Evolutionary conservation across 2,888 invertebrate species (phyloP), one percentile per base, ranked within the genome.

Genomic region (Drosophila demipolita): DNA sequence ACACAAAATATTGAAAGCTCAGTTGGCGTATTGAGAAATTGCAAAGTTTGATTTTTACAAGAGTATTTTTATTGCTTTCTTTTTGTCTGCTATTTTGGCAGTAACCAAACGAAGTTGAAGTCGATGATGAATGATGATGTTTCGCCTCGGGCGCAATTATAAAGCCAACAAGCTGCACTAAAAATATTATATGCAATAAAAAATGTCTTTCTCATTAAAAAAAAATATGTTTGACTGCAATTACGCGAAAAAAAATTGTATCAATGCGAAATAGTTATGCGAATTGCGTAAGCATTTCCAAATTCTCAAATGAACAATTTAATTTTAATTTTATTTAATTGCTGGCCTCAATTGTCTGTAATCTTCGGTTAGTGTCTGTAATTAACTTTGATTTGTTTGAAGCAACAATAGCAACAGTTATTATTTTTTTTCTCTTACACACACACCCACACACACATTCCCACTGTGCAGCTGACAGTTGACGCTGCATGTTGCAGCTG

Each of bases 381-480:
- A 78, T 78, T 79, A 78, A 75, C 68, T 75, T 72, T 75, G 80
- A 78, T 79, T 78, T 75, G 80, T 52, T 23, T 35, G 48, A 32
- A 9, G 42, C 61, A 66, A 63, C 38, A 64, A 73, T 20, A n/a
- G 33, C 57, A 57, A 66, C 29, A 54, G 61, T 54, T 48, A 29
- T 6, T 20, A 38, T 26, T 26, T 57, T 66, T 40, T 42, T 20
- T 20, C 8, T 38, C 5, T n/a, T 11, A 6, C 5, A n/a, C 40
- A 40, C 36, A 38, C 29, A 29, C 29, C 29, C 29, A 29, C 29
- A 29, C 6, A 33, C 33, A 33, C 15, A 38, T 8, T 17, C 38
- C 15, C 36, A 17, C 52, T 53, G 50, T 57, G 54, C 60, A 58
- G 42, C 53, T 67, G 75, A 67, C 67, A 72, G 58, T 65, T 65